These are phyloP conservation scores for Pygoscelis antarcticus DNA, from an alignment of 2,113 vertebrate genomes.

Conservation along the genomic window DNA sequence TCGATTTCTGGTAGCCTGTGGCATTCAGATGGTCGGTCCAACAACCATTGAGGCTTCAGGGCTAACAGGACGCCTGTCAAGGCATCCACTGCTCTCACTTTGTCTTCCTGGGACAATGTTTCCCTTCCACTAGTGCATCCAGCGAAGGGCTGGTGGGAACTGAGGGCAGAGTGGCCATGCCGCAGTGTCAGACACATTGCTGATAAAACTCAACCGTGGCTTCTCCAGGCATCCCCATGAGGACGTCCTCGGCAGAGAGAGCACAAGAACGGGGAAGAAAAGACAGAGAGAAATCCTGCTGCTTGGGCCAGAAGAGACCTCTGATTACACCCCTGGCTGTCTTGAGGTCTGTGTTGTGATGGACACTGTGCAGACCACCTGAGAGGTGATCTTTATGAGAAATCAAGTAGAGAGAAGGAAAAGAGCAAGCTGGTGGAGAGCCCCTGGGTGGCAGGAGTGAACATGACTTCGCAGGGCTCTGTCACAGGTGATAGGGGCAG, in stretches of 20 bases:
- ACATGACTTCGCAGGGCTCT: neutral
- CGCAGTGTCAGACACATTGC: neutral
- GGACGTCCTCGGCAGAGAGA: neutral
- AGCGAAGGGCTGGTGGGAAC: neutral
- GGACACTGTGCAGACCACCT: neutral
- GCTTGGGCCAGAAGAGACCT: neutral
- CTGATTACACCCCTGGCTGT: neutral
- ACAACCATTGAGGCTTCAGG: neutral
- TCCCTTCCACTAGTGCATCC: neutral
- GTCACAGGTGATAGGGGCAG: neutral
- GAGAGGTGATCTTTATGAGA: neutral
- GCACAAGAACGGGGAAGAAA: neutral
- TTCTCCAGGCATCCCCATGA: neutral
- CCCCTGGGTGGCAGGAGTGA: neutral
- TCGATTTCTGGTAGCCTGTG: neutral
- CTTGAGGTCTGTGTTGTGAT: neutral
- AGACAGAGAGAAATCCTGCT: neutral
- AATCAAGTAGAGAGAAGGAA: neutral
- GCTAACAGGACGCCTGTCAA: neutral
- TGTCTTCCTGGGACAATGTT: neutral
- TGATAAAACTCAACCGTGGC: neutral
- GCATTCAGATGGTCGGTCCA: neutral
- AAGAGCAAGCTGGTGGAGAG: neutral
- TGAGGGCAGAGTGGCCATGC: neutral
- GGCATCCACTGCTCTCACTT: neutral